Evolutionary conservation across 2,113 vertebrate species (phyloP).

Genomic region (Vulpes vulpes): DNA sequence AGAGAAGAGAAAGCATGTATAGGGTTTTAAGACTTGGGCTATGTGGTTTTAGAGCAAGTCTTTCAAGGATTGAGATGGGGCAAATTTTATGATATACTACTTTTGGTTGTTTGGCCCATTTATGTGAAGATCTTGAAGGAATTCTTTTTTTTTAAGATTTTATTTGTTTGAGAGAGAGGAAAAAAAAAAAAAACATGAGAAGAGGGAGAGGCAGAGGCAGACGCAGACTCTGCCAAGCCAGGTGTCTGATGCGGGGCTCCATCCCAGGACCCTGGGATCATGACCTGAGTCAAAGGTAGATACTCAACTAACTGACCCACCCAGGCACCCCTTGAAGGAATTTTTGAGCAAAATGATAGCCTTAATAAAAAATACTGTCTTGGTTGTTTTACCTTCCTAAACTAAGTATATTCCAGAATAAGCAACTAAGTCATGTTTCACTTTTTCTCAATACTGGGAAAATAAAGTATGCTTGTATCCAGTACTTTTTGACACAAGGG

Average conservation of each 20-base stretch:
- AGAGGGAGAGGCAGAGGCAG: too few species aligned
- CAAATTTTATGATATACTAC: not conserved
- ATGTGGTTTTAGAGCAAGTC: not conserved
- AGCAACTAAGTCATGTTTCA: not conserved
- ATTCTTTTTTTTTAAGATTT: not conserved
- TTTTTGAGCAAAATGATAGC: not conserved
- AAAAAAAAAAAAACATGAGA: too few species aligned
- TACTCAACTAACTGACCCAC: too few species aligned
- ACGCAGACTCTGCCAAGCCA: too few species aligned
- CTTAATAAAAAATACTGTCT: not conserved
- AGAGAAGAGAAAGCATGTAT: not conserved
- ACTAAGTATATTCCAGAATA: not conserved
- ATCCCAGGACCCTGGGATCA: too few species aligned
- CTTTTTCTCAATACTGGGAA: constrained; percentile 16
- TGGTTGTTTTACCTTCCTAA: not conserved
- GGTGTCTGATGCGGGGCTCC: too few species aligned
- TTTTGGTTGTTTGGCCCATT: not conserved
- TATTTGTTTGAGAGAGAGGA: too few species aligned
- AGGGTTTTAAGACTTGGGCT: not conserved
- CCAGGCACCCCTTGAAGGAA: not conserved
- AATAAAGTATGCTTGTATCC: not conserved
- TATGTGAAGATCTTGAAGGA: not conserved
- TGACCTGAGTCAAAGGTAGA: too few species aligned
- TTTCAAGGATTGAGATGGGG: not conserved
- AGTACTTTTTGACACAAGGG: not conserved